These are phyloP conservation scores for Diphyllodes magnificus DNA, from an alignment of 2,113 vertebrate species.

Conservation along the genomic window DNA sequence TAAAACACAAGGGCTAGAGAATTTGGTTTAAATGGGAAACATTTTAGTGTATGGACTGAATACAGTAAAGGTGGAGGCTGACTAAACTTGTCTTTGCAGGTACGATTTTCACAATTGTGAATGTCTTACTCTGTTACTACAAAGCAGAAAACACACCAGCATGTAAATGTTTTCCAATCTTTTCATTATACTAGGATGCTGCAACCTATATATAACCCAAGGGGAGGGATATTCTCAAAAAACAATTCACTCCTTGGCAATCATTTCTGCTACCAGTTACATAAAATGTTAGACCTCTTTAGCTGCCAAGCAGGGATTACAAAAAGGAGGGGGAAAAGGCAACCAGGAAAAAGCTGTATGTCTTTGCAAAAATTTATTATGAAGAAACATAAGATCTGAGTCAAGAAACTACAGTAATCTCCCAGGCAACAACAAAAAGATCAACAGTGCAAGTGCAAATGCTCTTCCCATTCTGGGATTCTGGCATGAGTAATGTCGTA, in stretches of 20 bases:
- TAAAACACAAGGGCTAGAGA: neutral
- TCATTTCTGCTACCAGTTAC: neutral
- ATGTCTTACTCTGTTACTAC: slow-evolving; percentile 20
- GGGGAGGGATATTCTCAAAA: slow-evolving; percentile 34
- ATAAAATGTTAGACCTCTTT: neutral
- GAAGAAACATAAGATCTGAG: neutral
- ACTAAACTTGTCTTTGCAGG: slow-evolving; percentile 9
- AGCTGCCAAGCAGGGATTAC: slow-evolving; percentile 13
- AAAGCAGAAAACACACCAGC: neutral
- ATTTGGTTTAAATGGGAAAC: neutral
- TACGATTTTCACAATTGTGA: slow-evolving; percentile 4
- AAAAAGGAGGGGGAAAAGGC: neutral
- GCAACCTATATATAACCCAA: slow-evolving; percentile 40
- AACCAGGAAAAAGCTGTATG: neutral
- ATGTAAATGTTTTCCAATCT: neutral
- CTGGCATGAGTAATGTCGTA: neutral
- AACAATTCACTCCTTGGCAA: slow-evolving; percentile 42
- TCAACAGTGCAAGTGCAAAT: neutral
- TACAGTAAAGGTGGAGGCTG: neutral
- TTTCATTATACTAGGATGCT: slow-evolving; percentile 21
- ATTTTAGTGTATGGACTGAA: neutral
- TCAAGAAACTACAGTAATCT: neutral
- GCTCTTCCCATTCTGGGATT: neutral
- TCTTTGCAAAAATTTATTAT: neutral
- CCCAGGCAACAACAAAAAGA: neutral